Evolutionary conservation across 1,140 invertebrate genomes (phyloP), one percentile per base, ranked within the genome.

Genomic region (Pogonognathellus flavescens): DNA sequence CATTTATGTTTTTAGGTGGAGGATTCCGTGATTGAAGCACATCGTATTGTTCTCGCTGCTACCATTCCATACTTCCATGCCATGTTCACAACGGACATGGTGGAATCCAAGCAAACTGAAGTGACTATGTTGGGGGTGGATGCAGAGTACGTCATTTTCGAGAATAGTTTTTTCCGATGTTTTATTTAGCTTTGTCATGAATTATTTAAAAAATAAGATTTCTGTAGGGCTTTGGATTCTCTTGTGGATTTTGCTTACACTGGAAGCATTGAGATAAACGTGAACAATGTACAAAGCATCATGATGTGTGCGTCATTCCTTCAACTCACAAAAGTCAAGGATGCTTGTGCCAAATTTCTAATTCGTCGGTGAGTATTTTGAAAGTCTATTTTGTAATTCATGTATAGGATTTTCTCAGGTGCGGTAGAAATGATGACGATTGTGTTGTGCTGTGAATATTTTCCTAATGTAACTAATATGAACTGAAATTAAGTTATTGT

Each of bases 11-110:
- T 91, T 11, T 88, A 97, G 95, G 95, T 96, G 66, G 95, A 95
- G 86, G 94, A 95, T 89, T 93, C 94, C 89, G 93, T 93, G 84
- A 97, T 97, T 89, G 94, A 93, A 88, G 96, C 95, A 16, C 96
- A 98, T 91, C 92, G 95, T 86, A 94, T 97, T 86, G 95, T 98
- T 22, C 91, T 98, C 57, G 95, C 96, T 20, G 94, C 95, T 7
- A 96, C 95, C 20, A 96, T 97, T 90, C 96, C 96, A 13, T 98
- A 97, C 90, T 98, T 97, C 90, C 93, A 96, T 91, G 96, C 95
- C 16, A 97, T 98, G 96, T 97, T 98, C 90, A 95, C 95, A 16
- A 94, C 95, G 91, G 95, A 97, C 90, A 96, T 97, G 95, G 92
- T 94, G 0, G 96, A 97, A 91, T 94, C 94, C 87, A 94, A 95